Percentiles rank a stretch among this genome's conserved stretches.
Conservation (phyloP, 2,113 vertebrate genomes). For the Tupaia chinensis region DNA sequence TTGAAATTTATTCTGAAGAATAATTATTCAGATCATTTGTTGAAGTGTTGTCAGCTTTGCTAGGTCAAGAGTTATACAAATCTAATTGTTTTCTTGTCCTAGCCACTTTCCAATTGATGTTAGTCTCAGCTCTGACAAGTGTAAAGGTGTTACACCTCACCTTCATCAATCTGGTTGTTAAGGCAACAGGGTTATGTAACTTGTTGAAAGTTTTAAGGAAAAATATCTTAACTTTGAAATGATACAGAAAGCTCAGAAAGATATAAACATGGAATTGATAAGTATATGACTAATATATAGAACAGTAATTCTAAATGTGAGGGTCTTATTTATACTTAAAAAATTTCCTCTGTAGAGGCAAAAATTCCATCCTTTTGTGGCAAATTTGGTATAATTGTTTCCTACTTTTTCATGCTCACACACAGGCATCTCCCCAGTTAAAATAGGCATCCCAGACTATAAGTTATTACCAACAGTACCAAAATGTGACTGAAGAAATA, state of each 20-base stretch:
- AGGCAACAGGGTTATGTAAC: background rate
- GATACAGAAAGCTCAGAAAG: background rate
- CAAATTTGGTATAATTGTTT: background rate
- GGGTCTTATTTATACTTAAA: background rate
- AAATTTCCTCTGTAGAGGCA: background rate
- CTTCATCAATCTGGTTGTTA: background rate
- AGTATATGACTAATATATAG: background rate
- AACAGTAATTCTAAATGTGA: background rate
- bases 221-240: background rate
- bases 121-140: background rate
- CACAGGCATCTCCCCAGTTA: background rate
- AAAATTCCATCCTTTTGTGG: background rate
- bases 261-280: background rate
- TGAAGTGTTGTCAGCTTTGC: background rate
- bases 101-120: background rate
- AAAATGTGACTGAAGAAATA: background rate
- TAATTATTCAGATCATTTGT: background rate
- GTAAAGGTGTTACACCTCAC: background rate
- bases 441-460: background rate
- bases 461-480: background rate
- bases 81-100: background rate
- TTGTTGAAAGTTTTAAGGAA: slow-evolving; percentile 8
- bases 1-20: slow-evolving; percentile 17
- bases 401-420: background rate
- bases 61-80: background rate